Percentiles rank a stretch among this genome's conserved stretches.
These are phyloP conservation scores for Aricia agestis DNA, from an alignment of 1,140 invertebrate genomes.

Conservation along the genomic window DNA sequence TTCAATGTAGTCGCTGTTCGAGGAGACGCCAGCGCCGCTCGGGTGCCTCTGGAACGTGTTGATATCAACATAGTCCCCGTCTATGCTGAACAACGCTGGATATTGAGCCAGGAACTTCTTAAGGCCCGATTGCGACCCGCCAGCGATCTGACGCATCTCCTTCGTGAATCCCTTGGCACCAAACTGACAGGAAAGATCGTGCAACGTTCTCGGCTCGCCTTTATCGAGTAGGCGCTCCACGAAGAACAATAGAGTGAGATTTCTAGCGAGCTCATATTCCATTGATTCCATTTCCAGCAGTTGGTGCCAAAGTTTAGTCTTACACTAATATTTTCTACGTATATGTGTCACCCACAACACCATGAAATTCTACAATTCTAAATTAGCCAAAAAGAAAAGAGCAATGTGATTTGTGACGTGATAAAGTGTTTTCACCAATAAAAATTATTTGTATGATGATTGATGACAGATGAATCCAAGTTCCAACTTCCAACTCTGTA, in stretches of 20 bases:
- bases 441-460: no score
- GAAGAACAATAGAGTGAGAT: slow-evolving; percentile 96
- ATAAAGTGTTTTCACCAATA: slow-evolving; percentile 31
- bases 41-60: slow-evolving; percentile 83
- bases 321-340: slow-evolving; percentile 73
- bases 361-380: slow-evolving; percentile 71
- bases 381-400: slow-evolving; percentile 60
- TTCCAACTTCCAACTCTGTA: background rate
- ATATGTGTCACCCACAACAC: slow-evolving; percentile 76
- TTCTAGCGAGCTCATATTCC: slow-evolving; percentile 94
- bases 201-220: slow-evolving; percentile 93
- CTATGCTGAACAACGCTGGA: slow-evolving; percentile 92
- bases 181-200: slow-evolving; percentile 97
- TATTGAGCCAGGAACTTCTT: slow-evolving; percentile 94
- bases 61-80: slow-evolving; percentile 93
- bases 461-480: no score
- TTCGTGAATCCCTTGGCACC: slow-evolving; percentile 97
- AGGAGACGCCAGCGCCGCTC: slow-evolving; percentile 70
- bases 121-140: slow-evolving; percentile 94
- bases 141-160: slow-evolving; percentile 96
- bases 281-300: slow-evolving; percentile 88
- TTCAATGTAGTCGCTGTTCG: slow-evolving; percentile 90
- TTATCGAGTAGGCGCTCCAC: slow-evolving; percentile 96
- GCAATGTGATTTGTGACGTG: slow-evolving; percentile 47
- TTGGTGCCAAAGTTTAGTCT: slow-evolving; percentile 71